Conservation (phyloP, 2,888 invertebrate species). For the Anorthoa munda region DNA sequence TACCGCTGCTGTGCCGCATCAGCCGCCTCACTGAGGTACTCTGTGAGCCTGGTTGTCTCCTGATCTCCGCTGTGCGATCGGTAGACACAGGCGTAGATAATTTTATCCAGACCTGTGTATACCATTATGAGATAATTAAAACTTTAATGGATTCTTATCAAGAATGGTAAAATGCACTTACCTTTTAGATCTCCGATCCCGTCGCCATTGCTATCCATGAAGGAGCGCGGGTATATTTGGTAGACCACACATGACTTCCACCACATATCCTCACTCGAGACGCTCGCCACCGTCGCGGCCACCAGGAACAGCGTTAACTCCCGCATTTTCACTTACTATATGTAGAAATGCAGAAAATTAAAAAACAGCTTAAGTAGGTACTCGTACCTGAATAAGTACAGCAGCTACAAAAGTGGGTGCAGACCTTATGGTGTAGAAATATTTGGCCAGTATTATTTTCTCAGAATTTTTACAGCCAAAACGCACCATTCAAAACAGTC, state of each 20-base stretch:
- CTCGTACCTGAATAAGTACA: background rate
- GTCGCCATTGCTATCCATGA: slow-evolving; percentile 93
- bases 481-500: no score
- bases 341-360: background rate
- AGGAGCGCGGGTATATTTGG: slow-evolving; percentile 95
- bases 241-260: slow-evolving; percentile 94
- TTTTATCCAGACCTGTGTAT: no score
- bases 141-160: background rate
- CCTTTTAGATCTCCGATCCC: slow-evolving; percentile 95
- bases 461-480: no score
- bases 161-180: slow-evolving; percentile 70
- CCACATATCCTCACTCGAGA: slow-evolving; percentile 87
- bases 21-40: no score
- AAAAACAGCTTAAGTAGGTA: background rate
- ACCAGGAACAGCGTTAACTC: slow-evolving; percentile 30
- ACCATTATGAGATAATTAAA: no score
- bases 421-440: background rate
- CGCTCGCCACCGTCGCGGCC: slow-evolving; percentile 23
- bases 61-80: no score
- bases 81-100: no score
- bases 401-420: background rate
- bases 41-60: no score
- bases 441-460: no score
- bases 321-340: slow-evolving; percentile 37
- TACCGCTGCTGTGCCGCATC: no score